Percentiles rank a stretch among this genome's conserved stretches.
Evolutionary conservation across 2,888 invertebrate species (phyloP).

Genomic region (Seladonia tumulorum): DNA sequence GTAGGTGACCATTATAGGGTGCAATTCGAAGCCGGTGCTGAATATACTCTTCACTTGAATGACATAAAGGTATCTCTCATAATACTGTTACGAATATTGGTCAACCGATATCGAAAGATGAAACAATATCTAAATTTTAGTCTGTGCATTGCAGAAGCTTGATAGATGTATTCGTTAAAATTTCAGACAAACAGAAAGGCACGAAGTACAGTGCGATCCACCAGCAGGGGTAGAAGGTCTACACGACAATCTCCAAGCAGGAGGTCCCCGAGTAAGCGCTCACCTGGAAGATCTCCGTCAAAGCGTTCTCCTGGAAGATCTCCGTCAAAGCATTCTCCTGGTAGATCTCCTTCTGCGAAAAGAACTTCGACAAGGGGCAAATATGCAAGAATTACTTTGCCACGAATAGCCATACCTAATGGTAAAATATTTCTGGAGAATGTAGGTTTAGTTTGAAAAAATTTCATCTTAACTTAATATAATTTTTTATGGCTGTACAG

Average conservation of each 20-base stretch:
- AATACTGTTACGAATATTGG: background rate
- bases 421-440: conserved; percentile 49
- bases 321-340: conserved; percentile 71
- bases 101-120: no score
- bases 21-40: conserved; percentile 76
- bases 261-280: conserved; percentile 72
- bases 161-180: conserved; percentile 13
- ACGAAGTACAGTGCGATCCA: conserved; percentile 72
- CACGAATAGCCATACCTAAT: conserved; percentile 73
- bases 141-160: background rate
- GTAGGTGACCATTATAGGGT: conserved; percentile 76
- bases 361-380: conserved; percentile 66
- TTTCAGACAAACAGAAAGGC: conserved; percentile 75
- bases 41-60: conserved; percentile 71
- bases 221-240: conserved; percentile 70
- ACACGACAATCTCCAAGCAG: conserved; percentile 72
- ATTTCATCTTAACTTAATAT: background rate
- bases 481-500: conserved; percentile 27
- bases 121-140: background rate
- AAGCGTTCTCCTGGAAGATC: conserved; percentile 72
- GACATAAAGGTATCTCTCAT: conserved; percentile 74
- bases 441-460: background rate
- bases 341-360: conserved; percentile 65
- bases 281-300: conserved; percentile 72
- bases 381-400: conserved; percentile 74